Conservation (phyloP, 2,113 vertebrate genomes). For the Phocoena phocoena region DNA sequence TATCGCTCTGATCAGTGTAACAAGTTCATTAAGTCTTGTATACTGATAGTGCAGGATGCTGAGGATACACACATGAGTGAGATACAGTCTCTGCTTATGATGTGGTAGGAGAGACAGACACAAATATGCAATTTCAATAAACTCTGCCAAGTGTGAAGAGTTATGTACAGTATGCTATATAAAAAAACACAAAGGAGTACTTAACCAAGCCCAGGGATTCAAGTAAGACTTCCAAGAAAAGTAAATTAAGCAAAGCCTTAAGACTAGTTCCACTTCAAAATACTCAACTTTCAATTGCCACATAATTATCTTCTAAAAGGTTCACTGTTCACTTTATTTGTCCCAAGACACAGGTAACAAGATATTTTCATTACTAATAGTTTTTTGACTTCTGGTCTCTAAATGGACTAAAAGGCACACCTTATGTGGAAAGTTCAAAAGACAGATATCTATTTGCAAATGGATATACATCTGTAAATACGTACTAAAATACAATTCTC, state of each 20-base stretch:
- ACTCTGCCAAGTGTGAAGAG: background rate
- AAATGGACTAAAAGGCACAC: background rate
- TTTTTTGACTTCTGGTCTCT: conserved; percentile 18
- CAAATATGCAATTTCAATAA: background rate
- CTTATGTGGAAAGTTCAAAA: background rate
- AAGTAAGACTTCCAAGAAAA: background rate
- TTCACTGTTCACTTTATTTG: background rate
- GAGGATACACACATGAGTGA: background rate
- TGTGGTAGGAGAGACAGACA: background rate
- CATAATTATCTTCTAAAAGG: background rate
- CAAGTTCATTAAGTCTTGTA: background rate
- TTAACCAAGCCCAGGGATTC: background rate
- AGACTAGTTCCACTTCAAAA: background rate
- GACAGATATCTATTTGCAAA: background rate
- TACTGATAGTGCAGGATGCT: background rate
- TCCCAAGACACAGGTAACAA: conserved; percentile 17
- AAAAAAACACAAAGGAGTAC: background rate
- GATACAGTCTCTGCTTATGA: background rate
- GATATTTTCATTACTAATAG: background rate
- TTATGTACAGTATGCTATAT: background rate
- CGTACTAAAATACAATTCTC: background rate
- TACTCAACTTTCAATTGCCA: background rate
- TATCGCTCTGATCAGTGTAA: background rate
- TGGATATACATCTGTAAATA: background rate
- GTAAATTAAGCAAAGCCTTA: background rate